phyloP scores from a whole-genome alignment of 2,888 invertebrate species.

The Ephialtes manifestator region DNA sequence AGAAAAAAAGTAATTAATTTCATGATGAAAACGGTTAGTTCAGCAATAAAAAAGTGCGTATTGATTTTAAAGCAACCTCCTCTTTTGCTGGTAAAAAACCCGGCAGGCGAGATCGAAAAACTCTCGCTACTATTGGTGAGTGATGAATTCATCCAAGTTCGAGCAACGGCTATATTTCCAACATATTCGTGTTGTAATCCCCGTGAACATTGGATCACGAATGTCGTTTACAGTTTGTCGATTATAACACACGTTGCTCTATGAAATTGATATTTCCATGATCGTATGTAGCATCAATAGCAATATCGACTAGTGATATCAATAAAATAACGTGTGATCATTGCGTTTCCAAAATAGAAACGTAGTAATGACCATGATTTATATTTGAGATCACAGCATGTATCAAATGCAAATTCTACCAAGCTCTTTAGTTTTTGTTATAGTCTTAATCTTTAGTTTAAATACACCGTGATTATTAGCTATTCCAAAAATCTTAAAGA shows the following conservation, averaged over 20 bases:
- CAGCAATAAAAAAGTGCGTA: background rate
- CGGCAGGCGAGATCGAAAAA: background rate
- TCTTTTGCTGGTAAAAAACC: background rate
- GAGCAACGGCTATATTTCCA: conserved; percentile 51
- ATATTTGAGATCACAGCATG: conserved; percentile 44
- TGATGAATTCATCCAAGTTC: conserved; percentile 39
- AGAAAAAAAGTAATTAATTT: background rate
- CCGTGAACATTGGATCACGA: conserved; percentile 51
- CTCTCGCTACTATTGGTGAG: conserved; percentile 42
- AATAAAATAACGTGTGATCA: conserved; percentile 13
- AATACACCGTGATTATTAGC: background rate
- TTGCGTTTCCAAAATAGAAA: background rate
- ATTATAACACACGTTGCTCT: conserved; percentile 52
- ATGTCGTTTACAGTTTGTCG: conserved; percentile 56
- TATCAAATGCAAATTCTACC: conserved; percentile 23
- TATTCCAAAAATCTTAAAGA: background rate
- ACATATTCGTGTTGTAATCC: conserved; percentile 60
- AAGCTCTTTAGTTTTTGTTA: conserved; percentile 27
- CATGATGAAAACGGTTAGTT: background rate
- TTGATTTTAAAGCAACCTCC: background rate
- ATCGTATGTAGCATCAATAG: conserved; percentile 30
- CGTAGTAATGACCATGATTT: conserved; percentile 50
- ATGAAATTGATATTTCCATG: conserved; percentile 65
- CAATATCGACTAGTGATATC: conserved; percentile 21
- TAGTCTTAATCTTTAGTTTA: too few relatives aligned